Conservation (phyloP, 1,140 invertebrate genomes). For the Tyrophagus putrescentiae region DNA sequence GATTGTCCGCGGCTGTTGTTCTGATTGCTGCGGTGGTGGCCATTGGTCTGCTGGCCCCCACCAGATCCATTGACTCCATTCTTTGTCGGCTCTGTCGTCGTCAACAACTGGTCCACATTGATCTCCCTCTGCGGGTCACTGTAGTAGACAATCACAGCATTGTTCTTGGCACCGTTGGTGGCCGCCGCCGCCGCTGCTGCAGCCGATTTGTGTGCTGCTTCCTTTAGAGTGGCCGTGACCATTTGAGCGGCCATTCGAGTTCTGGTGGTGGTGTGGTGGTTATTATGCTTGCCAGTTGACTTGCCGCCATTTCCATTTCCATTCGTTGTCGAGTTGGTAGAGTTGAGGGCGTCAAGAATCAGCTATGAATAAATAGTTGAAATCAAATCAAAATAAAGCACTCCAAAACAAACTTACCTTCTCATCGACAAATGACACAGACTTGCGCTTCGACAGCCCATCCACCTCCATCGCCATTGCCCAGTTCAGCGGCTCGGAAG, state of each 20-base stretch:
- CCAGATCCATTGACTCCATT: too few species aligned
- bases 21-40: too few species aligned
- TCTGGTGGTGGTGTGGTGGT: neutral
- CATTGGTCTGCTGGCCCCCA: too few species aligned
- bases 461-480: too few species aligned
- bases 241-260: neutral
- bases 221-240: neutral
- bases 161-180: neutral
- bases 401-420: neutral
- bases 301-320: neutral
- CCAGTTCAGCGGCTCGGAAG: too few species aligned
- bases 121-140: constrained; percentile 10
- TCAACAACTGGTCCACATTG: constrained; percentile 1
- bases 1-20: too few species aligned
- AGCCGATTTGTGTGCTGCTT: neutral
- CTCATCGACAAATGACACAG: constrained; percentile 8
- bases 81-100: too few species aligned
- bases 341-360: constrained; percentile 9
- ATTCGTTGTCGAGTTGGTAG: neutral
- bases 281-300: neutral
- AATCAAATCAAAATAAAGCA: neutral
- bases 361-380: neutral
- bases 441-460: too few species aligned
- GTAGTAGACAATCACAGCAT: constrained; percentile 15
- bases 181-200: too few species aligned